Evolutionary conservation across 1,140 invertebrate genomes (phyloP), one percentile per base, ranked within the genome.

Genomic region (Hypsibius dujardini): DNA sequence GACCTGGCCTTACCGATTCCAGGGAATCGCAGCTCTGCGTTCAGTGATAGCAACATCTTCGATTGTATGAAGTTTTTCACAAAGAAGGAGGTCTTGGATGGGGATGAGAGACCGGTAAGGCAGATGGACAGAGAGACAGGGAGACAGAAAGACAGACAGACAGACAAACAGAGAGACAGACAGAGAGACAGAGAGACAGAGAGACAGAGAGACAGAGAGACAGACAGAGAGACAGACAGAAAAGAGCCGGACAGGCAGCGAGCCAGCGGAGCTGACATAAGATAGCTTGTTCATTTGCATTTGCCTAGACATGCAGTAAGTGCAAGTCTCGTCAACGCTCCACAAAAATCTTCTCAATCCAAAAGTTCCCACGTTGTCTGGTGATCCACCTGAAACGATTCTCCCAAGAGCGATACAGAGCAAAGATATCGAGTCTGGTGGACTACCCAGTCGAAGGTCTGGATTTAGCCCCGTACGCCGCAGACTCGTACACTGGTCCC

Each of bases 301-400:
- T 3, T 14, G 76, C 76, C 59, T 79, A 87, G 86, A 90, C 89
- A 1, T 95, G 92, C 82, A 87, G 88, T 46, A 90, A 90, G 77
- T 95, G 92, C 80, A 89, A 92, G 77, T 87, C 87, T 75, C 84
- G 90, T 73, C 84, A 88, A 77, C 90, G 90, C 81, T 94, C 91
- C 79, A 90, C 90, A 70, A 95, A 95, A 78, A 89, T 89, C 76
- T 92, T 95, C 78, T 87, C 87, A 56, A 92, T 96, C 75, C 90
- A 95, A 76, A 90, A 89, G 80, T 94, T 95, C 78, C 92, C 91
- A 3, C 87, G 88, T 79, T 90, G 93, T 74, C 83, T 95, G 69
- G 90, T 94, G 72, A 84, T 93, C 79, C 62, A 91, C 83, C 79
- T 91, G 67, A 90, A 91, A 80, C 82, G 89, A 28, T 95, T 95